phyloP scores from a whole-genome alignment of 1,140 invertebrate species.

The Caenorhabditis brenneri region DNA sequence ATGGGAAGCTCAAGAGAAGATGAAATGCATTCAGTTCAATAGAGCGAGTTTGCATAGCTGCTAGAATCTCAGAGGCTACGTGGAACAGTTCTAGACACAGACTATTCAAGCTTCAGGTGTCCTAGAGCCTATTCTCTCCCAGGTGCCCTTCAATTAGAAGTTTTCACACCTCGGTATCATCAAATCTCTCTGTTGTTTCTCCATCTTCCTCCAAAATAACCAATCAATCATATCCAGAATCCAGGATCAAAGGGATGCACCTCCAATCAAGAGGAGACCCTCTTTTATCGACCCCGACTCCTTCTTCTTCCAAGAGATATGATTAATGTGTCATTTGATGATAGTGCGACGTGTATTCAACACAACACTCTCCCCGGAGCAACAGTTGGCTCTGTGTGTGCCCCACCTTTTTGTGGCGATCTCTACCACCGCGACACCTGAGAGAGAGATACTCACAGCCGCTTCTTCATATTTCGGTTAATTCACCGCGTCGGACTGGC shows the following conservation, averaged over 20 bases:
- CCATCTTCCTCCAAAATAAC: neutral
- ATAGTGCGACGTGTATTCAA: conserved; percentile 1
- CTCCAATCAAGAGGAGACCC: neutral
- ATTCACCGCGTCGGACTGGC: too few relatives aligned
- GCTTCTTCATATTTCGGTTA: conserved; percentile 39
- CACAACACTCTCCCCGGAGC: neutral
- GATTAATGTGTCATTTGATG: conserved; percentile 39
- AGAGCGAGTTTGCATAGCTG: too few relatives aligned
- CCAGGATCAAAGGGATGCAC: neutral
- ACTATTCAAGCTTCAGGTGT: too few relatives aligned
- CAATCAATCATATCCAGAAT: conserved; percentile 3
- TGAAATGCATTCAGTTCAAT: too few relatives aligned
- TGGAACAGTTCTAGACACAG: neutral
- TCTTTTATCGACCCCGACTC: neutral
- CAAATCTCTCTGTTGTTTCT: neutral
- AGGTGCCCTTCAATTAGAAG: too few relatives aligned
- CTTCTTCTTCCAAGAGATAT: neutral
- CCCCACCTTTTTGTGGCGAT: conserved; percentile 3
- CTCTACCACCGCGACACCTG: neutral
- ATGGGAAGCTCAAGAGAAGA: too few relatives aligned
- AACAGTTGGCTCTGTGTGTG: neutral
- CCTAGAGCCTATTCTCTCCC: too few relatives aligned
- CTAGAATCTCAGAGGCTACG: neutral
- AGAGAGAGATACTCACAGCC: neutral
- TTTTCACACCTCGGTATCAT: neutral